Evolutionary conservation across 2,797 vertebrate species (phyloP).

Genomic region (Periophthalmus magnuspinnatus): DNA sequence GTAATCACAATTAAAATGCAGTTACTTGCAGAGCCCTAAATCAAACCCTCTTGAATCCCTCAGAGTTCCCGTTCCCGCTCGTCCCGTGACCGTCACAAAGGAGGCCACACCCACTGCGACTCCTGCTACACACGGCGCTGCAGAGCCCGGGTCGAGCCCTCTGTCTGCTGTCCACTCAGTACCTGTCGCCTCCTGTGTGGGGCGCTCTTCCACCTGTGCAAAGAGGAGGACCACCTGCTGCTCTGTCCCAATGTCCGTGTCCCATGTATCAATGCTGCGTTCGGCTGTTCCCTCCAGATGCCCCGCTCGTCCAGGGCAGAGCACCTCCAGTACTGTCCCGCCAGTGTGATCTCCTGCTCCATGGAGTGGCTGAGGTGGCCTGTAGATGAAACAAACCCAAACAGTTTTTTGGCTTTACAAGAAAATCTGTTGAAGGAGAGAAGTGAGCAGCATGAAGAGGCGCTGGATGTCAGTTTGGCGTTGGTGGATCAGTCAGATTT

Average conservation of each 20-base stretch:
- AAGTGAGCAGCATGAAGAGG: constrained; percentile 22
- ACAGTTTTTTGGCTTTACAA: constrained; percentile 39
- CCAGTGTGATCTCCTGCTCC: constrained; percentile 91
- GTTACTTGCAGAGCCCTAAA: background rate
- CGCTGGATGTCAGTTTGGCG: constrained; percentile 81
- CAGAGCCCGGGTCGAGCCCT: constrained; percentile 24
- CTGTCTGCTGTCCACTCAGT: constrained; percentile 84
- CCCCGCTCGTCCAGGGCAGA: constrained; percentile 83
- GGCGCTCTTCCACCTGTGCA: constrained; percentile 92
- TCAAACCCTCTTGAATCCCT: background rate
- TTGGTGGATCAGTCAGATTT: constrained; percentile 87
- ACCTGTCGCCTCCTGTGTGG: constrained; percentile 80
- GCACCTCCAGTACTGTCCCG: constrained; percentile 88
- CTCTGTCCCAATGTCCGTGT: constrained; percentile 90
- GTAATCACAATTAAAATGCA: background rate
- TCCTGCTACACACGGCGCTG: constrained; percentile 81
- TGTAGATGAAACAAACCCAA: constrained; percentile 75
- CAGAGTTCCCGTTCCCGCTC: constrained; percentile 53
- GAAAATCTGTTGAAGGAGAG: constrained; percentile 49
- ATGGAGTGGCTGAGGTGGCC: constrained; percentile 98
- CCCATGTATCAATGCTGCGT: constrained; percentile 87
- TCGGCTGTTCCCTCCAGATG: constrained; percentile 88
- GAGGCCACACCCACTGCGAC: constrained; percentile 83
- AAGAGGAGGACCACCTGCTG: constrained; percentile 88
- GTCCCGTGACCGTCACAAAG: constrained; percentile 7